Percentiles rank a stretch among this genome's conserved stretches.
phyloP scores from a whole-genome alignment of 2,113 vertebrate genomes.

The Pollachius pollachius region DNA sequence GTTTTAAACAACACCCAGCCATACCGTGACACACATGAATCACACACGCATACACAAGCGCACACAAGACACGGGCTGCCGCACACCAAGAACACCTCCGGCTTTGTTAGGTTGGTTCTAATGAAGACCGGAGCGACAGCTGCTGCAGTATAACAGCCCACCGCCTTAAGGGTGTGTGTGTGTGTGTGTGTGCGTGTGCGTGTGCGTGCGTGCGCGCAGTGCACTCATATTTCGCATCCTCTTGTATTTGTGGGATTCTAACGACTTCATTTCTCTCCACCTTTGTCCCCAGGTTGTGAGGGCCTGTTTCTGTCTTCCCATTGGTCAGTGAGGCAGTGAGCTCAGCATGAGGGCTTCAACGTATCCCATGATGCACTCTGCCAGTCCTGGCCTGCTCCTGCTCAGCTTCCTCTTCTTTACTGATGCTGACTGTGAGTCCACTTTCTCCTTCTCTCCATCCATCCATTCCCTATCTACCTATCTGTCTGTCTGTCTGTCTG shows the following conservation, averaged over 20 bases:
- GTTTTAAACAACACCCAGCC: too few relatives aligned
- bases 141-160: constrained; percentile 55
- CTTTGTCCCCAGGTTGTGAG: constrained; percentile 64
- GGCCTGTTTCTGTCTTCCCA: constrained; percentile 64
- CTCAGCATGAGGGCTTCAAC: constrained; percentile 69
- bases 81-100: constrained; percentile 29
- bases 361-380: constrained; percentile 68
- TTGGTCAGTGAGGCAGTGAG: constrained; percentile 70
- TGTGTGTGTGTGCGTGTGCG: constrained; percentile 20
- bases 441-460: neutral
- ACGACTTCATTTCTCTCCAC: neutral
- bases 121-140: constrained; percentile 61
- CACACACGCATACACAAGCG: constrained; percentile 19
- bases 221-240: too few relatives aligned
- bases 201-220: neutral
- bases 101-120: constrained; percentile 57
- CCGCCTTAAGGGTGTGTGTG: constrained; percentile 44
- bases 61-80: constrained; percentile 7
- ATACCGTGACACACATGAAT: neutral
- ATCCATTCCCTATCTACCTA: too few relatives aligned
- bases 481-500: too few relatives aligned
- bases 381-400: constrained; percentile 64
- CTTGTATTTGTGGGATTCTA: too few relatives aligned
- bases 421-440: constrained; percentile 67
- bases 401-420: constrained; percentile 69